These are phyloP conservation scores for Caenorhabditis sp. DNA, from an alignment of 2,888 invertebrate genomes.

Conservation along the genomic window DNA sequence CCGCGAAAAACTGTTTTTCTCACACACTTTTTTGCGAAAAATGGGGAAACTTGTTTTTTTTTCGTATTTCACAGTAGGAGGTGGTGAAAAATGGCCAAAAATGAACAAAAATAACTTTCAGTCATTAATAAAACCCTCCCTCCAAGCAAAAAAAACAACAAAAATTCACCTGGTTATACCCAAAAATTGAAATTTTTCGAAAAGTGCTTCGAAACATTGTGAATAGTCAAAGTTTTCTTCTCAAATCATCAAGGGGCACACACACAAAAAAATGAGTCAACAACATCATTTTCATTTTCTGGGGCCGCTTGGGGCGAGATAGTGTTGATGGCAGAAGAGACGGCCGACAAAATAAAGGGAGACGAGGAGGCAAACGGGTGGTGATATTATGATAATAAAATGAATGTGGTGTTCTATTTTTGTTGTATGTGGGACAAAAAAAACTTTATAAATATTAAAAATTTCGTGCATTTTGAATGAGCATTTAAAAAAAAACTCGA, in stretches of 20 bases:
- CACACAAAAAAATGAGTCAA: background rate
- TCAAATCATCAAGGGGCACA: background rate
- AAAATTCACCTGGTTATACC: background rate
- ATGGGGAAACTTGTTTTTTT: background rate
- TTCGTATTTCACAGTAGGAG: background rate
- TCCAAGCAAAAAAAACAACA: too few species aligned
- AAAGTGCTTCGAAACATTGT: background rate
- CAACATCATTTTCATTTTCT: background rate
- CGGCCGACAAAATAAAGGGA: background rate
- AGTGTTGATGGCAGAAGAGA: too few species aligned
- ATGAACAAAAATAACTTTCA: constrained; percentile 6
- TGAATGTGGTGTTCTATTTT: background rate
- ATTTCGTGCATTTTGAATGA: too few species aligned
- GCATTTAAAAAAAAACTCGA: too few species aligned
- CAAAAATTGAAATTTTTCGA: background rate
- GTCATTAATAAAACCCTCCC: too few species aligned
- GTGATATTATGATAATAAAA: background rate
- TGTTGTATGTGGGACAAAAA: constrained; percentile 15
- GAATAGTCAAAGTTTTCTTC: background rate
- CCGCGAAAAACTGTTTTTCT: constrained; percentile 7
- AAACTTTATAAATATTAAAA: background rate
- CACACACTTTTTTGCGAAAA: background rate
- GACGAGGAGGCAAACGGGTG: background rate
- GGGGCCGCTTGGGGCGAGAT: too few species aligned
- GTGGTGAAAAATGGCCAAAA: constrained; percentile 5